A percentile compares a stretch with the other conserved stretches of the same genome.
These are phyloP conservation scores for Sphenodon punctatus DNA, from an alignment of 2,797 vertebrate species.

Conservation along the genomic window DNA sequence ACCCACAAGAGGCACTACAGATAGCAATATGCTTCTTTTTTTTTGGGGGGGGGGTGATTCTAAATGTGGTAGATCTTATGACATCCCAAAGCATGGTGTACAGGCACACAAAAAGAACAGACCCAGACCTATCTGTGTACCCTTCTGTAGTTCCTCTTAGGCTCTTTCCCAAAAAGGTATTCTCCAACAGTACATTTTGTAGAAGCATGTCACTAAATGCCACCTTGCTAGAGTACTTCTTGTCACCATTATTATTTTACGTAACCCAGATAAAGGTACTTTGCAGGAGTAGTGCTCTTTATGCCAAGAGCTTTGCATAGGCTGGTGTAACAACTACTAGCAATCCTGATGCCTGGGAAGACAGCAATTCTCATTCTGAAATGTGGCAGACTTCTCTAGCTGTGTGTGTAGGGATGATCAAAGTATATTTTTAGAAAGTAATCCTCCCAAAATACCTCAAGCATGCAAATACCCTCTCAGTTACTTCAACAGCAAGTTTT, in stretches of 20 bases:
- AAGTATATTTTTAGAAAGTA: neutral
- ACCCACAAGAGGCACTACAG: no score
- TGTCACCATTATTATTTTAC: no score
- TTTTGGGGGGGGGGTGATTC: no score
- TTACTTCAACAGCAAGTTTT: neutral
- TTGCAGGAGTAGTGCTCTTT: no score
- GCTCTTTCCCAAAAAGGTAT: neutral
- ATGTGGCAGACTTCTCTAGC: neutral
- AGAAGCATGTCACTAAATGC: neutral
- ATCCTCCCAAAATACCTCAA: neutral
- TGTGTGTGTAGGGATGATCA: neutral
- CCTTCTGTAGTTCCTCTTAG: no score
- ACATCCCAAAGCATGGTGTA: no score
- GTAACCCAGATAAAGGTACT: no score
- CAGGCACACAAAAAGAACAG: no score
- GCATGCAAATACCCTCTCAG: neutral
- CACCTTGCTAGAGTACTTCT: neutral
- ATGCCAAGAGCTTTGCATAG: fast-evolving
- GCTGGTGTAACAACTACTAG: neutral
- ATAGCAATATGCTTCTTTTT: no score
- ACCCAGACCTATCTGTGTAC: no score
- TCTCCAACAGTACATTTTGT: neutral
- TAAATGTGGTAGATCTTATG: no score
- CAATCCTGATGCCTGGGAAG: neutral
- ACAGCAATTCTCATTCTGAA: neutral